A percentile compares a stretch with the other conserved stretches of the same genome.
These are phyloP conservation scores for Mizuhopecten yessoensis DNA, from an alignment of 1,140 invertebrate genomes.

Conservation along the genomic window DNA sequence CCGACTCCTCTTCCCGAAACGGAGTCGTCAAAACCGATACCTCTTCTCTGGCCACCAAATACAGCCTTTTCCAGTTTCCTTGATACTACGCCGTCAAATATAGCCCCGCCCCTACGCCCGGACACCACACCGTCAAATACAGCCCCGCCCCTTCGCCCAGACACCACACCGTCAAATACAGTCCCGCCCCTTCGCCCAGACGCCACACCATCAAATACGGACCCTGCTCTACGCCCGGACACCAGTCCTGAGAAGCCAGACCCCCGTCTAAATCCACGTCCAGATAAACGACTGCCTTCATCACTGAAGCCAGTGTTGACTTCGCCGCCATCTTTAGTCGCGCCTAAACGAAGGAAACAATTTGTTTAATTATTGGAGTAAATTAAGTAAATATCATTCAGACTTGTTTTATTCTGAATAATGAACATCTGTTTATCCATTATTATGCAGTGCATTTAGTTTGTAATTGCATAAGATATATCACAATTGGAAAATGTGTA, in stretches of 20 bases:
- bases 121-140: background rate
- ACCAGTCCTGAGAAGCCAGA: background rate
- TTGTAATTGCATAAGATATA: too few relatives aligned
- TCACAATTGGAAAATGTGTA: too few relatives aligned
- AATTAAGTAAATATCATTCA: too few relatives aligned
- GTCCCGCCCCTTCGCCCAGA: background rate
- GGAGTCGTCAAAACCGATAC: background rate
- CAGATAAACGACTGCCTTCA: background rate
- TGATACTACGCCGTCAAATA: background rate
- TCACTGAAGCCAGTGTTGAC: background rate
- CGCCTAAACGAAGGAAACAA: background rate
- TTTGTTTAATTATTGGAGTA: too few relatives aligned
- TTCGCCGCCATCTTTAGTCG: background rate
- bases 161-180: background rate
- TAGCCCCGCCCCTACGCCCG: background rate
- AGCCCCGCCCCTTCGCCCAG: background rate
- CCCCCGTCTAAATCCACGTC: background rate
- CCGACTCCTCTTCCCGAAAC: background rate
- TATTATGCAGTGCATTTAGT: too few relatives aligned
- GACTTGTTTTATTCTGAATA: too few relatives aligned
- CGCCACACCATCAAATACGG: background rate
- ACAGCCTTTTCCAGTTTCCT: background rate
- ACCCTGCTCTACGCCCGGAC: background rate
- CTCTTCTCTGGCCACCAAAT: background rate
- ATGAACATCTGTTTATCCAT: too few relatives aligned